Conservation (phyloP, 2,888 invertebrate species). For the Eulithis prunata region DNA sequence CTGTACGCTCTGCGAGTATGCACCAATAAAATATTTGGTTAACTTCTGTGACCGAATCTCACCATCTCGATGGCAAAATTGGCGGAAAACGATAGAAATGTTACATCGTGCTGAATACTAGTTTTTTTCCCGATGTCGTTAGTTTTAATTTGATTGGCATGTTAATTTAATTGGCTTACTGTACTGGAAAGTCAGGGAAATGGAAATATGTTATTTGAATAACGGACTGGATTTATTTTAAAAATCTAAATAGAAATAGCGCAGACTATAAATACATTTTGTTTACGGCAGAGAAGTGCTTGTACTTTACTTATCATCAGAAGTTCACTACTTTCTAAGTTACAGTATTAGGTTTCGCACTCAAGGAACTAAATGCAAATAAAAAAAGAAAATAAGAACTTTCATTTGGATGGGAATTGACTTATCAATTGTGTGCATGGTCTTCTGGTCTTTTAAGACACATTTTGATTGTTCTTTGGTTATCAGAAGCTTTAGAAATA, state of each 20-base stretch:
- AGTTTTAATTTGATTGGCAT: slow-evolving; percentile 15
- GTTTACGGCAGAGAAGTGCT: background rate
- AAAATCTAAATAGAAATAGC: background rate
- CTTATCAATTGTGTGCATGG: no score
- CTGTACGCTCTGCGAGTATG: background rate
- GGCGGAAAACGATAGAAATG: slow-evolving; percentile 12
- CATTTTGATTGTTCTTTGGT: background rate
- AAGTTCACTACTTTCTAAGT: slow-evolving; percentile 9
- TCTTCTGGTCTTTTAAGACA: background rate
- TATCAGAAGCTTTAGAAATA: background rate
- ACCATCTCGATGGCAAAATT: slow-evolving; percentile 22
- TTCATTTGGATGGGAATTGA: no score
- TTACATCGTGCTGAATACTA: slow-evolving; percentile 14
- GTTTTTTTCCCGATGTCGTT: slow-evolving; percentile 4
- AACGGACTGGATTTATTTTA: background rate
- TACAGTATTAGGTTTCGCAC: slow-evolving; percentile 23
- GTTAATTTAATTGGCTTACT: slow-evolving; percentile 10
- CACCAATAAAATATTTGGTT: slow-evolving; percentile 9
- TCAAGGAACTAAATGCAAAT: slow-evolving; percentile 10
- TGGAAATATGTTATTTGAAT: background rate
- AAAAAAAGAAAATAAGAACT: background rate
- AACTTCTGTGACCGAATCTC: slow-evolving; percentile 9
- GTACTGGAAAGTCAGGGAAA: slow-evolving; percentile 1
- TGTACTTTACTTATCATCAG: slow-evolving; percentile 1
- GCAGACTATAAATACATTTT: background rate